Evolutionary conservation across 2,888 invertebrate genomes (phyloP), one percentile per base, ranked within the genome.

Genomic region (Carcina quercana): DNA sequence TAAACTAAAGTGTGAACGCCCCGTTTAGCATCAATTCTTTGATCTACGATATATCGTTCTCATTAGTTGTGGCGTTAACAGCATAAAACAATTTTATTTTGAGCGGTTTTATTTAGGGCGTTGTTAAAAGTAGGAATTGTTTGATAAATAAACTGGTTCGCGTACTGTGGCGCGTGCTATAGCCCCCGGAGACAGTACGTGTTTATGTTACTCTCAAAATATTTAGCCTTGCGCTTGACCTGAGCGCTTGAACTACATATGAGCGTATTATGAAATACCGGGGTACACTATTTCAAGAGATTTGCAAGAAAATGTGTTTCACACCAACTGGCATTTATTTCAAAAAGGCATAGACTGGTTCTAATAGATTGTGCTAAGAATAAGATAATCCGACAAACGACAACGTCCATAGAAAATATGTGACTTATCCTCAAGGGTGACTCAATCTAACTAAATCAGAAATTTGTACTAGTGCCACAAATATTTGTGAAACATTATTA

Each of bases 211-310:
- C 36, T 31, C 52, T 50, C 48, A 45, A 56, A 60, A 62, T 62
- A 59, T 41, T 43, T 38, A 59, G 59, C 65, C 64, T 61, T 62
- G 66, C 53, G 52, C 66, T 66, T 65, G 65, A 63, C 59, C 62
- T 38, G 53, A n/a, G n/a, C 27, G 30, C 35, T 22, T 37, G 40
- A 40, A 43, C 42, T 40, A 35, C 32, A 24, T 28, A 21, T 28
- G 28, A 35, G 22, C 28, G 24, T 14, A 12, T 29, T 28, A 22
- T 24, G 14, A 32, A 22, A 11, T 22, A 28, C n/a, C n/a, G n/a
- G n/a, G n/a, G n/a, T n/a, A n/a, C n/a, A n/a, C n/a, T n/a, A n/a
- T n/a, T n/a, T n/a, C n/a, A n/a, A n/a, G n/a, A n/a, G n/a, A n/a
- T n/a, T n/a, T n/a, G n/a, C n/a, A n/a, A n/a, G n/a, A n/a, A n/a